Evolutionary conservation across 2,888 invertebrate species (phyloP).

Genomic region (Synergus gifuensis): DNA sequence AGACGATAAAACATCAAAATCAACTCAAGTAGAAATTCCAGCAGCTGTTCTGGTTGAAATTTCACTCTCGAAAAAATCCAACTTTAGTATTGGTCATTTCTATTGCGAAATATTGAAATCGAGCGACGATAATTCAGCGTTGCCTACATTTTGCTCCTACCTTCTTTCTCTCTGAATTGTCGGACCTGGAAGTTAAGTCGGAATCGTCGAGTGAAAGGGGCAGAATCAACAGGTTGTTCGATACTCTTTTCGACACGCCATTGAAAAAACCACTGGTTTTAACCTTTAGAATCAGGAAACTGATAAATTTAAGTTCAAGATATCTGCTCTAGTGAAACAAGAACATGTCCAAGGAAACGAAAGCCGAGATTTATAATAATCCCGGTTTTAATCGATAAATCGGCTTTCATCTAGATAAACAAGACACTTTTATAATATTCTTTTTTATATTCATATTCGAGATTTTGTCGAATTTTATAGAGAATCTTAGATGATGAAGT

Average conservation of each 20-base stretch:
- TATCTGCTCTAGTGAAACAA: background rate
- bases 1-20: background rate
- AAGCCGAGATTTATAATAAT: background rate
- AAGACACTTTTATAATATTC: background rate
- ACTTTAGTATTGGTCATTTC: background rate
- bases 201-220: conserved; percentile 61
- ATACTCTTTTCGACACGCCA: conserved; percentile 54
- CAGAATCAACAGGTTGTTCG: conserved; percentile 65
- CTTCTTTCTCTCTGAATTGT: background rate
- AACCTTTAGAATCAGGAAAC: background rate
- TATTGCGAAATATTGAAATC: conserved; percentile 27
- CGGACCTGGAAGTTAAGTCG: conserved; percentile 11
- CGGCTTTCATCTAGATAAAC: background rate
- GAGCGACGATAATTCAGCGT: conserved; percentile 1
- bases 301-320: background rate
- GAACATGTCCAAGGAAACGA: background rate
- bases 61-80: background rate
- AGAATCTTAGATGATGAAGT: no score
- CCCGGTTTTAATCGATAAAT: background rate
- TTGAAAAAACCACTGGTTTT: conserved; percentile 22
- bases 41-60: background rate
- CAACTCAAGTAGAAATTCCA: background rate
- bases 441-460: background rate
- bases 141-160: conserved; percentile 25
- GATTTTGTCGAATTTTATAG: background rate